Percentiles rank a stretch among this genome's conserved stretches.
These are phyloP conservation scores for Lycodopsis pacificus DNA, from an alignment of 2,797 vertebrate genomes.

Conservation along the genomic window DNA sequence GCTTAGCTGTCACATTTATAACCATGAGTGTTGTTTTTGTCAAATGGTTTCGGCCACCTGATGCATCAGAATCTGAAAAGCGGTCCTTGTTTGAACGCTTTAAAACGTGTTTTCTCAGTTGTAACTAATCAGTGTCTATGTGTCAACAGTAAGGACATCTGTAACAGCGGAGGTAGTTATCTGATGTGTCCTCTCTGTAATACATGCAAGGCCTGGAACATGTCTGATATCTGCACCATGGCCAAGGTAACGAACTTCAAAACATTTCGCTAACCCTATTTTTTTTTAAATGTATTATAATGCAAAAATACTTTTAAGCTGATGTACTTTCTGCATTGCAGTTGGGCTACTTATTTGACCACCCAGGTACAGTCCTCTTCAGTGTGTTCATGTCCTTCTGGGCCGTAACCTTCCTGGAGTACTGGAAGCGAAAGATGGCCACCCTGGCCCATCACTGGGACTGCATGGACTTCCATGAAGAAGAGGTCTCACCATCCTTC, in stretches of 20 bases:
- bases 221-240: slow-evolving; percentile 89
- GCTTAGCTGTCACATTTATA: background rate
- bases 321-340: slow-evolving; percentile 54
- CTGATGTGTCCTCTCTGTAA: slow-evolving; percentile 88
- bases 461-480: slow-evolving; percentile 88
- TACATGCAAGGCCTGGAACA: slow-evolving; percentile 85
- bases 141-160: slow-evolving; percentile 84
- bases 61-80: slow-evolving; percentile 9
- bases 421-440: slow-evolving; percentile 87
- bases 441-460: slow-evolving; percentile 88
- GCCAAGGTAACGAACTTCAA: slow-evolving; percentile 79
- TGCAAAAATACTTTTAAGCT: background rate
- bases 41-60: background rate
- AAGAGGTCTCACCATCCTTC: slow-evolving; percentile 74
- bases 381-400: slow-evolving; percentile 90
- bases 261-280: background rate
- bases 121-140: slow-evolving; percentile 33
- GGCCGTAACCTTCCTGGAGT: slow-evolving; percentile 88
- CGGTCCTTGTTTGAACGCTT: slow-evolving; percentile 10
- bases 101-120: slow-evolving; percentile 8
- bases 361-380: slow-evolving; percentile 87
- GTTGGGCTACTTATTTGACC: slow-evolving; percentile 88
- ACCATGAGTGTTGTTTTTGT: background rate
- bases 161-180: slow-evolving; percentile 78
- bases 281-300: background rate